A percentile compares a stretch with the other conserved stretches of the same genome.
These are phyloP conservation scores for Simalia tracyae DNA, from an alignment of 2,797 vertebrate species.

Conservation along the genomic window DNA sequence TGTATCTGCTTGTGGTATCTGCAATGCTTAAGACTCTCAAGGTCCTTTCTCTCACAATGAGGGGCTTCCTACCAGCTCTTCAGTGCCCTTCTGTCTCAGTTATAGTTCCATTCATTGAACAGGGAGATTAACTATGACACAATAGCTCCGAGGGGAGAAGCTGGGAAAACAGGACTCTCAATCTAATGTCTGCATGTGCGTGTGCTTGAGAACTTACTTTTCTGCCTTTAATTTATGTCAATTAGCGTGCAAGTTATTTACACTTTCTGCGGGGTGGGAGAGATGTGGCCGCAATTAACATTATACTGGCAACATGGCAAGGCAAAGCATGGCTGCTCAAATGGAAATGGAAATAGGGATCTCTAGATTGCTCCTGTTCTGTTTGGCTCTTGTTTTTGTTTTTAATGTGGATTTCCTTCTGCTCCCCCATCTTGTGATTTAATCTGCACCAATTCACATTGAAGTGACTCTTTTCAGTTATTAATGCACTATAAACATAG, in stretches of 20 bases:
- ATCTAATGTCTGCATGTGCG: background rate
- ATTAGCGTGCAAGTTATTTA: slow-evolving; percentile 17
- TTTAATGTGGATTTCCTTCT: background rate
- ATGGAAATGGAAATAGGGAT: background rate
- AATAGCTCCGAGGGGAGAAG: slow-evolving; percentile 25
- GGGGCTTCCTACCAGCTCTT: slow-evolving; percentile 39
- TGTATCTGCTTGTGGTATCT: slow-evolving; percentile 37
- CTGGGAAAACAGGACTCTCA: slow-evolving; percentile 12
- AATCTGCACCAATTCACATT: background rate
- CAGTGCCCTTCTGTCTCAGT: slow-evolving; percentile 46
- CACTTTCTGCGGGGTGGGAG: background rate
- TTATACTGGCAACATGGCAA: background rate
- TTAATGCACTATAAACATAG: background rate
- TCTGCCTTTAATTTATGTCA: slow-evolving; percentile 30
- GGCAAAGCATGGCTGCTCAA: background rate
- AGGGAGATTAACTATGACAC: slow-evolving; percentile 37
- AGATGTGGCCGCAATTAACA: background rate
- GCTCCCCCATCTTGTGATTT: background rate
- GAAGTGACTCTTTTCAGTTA: background rate
- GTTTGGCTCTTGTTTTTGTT: background rate
- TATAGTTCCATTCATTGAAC: slow-evolving; percentile 53
- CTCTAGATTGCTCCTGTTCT: no score
- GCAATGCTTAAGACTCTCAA: slow-evolving; percentile 45
- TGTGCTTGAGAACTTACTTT: slow-evolving; percentile 12
- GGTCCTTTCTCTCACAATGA: slow-evolving; percentile 28